These are phyloP conservation scores for Noctua pronuba DNA, from an alignment of 2,888 invertebrate genomes.

Conservation along the genomic window DNA sequence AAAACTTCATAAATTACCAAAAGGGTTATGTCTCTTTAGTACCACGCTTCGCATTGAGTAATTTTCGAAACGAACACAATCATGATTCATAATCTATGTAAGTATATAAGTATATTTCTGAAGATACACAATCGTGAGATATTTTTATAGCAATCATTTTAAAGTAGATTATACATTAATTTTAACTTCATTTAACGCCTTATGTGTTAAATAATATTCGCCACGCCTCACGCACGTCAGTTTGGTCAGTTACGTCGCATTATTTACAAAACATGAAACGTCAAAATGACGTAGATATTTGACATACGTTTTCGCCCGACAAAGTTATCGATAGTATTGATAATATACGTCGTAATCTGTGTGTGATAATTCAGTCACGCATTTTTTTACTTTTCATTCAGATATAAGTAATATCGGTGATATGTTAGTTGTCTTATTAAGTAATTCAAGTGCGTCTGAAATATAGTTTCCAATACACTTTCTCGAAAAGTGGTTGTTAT, in stretches of 20 bases:
- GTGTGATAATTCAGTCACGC: not conserved
- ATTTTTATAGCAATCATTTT: not conserved
- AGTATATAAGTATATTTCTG: not conserved
- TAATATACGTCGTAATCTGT: not conserved
- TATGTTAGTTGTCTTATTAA: not conserved
- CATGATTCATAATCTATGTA: constrained; percentile 8
- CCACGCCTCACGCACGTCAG: not conserved
- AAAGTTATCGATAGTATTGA: constrained; percentile 19
- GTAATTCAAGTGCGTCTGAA: not conserved
- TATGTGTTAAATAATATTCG: not conserved
- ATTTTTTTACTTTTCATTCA: constrained; percentile 6
- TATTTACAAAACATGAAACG: constrained; percentile 31
- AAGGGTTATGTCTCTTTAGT: no score
- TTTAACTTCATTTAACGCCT: not conserved
- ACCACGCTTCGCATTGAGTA: not conserved
- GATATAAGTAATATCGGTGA: not conserved
- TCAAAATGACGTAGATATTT: constrained; percentile 27
- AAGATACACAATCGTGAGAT: not conserved
- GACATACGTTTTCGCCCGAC: not conserved
- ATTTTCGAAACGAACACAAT: not conserved
- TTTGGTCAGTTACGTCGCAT: not conserved
- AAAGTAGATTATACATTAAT: not conserved
- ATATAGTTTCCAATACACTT: not conserved
- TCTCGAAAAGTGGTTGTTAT: no score
- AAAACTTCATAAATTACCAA: no score